These are phyloP conservation scores for Megaleporinus macrocephalus DNA, from an alignment of 2,113 vertebrate genomes.

Conservation along the genomic window DNA sequence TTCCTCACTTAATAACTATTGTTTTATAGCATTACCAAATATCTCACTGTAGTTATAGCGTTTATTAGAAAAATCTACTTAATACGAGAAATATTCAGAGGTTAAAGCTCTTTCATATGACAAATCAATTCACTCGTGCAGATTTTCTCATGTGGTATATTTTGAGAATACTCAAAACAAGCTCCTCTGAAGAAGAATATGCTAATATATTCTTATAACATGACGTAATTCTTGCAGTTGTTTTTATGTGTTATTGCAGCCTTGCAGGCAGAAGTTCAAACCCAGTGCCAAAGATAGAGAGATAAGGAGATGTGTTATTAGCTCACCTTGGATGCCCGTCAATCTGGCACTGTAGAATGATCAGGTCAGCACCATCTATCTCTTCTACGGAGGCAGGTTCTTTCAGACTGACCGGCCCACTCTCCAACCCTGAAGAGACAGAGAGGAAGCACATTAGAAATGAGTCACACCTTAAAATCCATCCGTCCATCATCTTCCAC, in stretches of 20 bases:
- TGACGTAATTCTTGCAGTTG: background rate
- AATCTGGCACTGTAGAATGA: conserved; percentile 89
- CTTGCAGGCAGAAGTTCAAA: conserved; percentile 3
- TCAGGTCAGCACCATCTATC: conserved; percentile 86
- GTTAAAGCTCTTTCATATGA: background rate
- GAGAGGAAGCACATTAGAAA: background rate
- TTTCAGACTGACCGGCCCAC: conserved; percentile 87
- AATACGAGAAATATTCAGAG: no score
- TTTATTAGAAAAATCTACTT: no score
- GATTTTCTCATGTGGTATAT: no score
- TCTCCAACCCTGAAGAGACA: conserved; percentile 87
- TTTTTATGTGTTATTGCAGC: background rate
- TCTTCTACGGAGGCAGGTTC: conserved; percentile 83
- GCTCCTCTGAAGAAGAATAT: no score
- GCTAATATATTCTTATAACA: no score
- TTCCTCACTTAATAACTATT: no score
- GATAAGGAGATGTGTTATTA: background rate
- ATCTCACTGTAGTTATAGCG: background rate
- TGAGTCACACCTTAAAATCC: conserved; percentile 1
- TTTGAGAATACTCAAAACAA: no score
- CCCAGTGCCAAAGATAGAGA: background rate
- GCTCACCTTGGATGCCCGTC: conserved; percentile 97
- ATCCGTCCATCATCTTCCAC: no score
- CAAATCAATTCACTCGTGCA: no score
- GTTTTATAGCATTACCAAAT: background rate